Evolutionary conservation across 2,888 invertebrate species (phyloP), one percentile per base, ranked within the genome.

Genomic region (Leptinotarsa haldemani): DNA sequence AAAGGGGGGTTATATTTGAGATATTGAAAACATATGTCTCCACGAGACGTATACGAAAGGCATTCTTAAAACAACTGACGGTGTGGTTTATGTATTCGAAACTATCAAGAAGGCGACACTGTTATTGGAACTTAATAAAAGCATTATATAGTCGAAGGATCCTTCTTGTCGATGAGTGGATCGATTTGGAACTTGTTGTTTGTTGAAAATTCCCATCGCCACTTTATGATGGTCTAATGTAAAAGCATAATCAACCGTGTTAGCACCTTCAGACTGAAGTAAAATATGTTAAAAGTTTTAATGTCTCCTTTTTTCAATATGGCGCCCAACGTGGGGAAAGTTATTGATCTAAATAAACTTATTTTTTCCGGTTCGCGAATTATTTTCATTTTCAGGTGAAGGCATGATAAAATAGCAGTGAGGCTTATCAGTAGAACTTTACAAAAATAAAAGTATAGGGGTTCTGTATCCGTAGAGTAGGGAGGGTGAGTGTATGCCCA

Each of bases 1-100:
- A 71, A 78, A 77, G 74, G 75, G 56, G 80, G 78, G 79, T 71
- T 77, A 79, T 76, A 79, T 80, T 79, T 78, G 78, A 80, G 80
- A 80, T 80, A 80, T 80, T 78, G 79, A 79, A 80, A 80, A 80
- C 80, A 80, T 71, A 78, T 79, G 79, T 79, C 70, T 61, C 56
- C 68, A 53, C 18, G 67, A 50, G 47, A 50, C 52, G 46, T 25
- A 50, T 53, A 30, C 67, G 30, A 67, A 53, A 68, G n/a, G 46
- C 68, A 56, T 68, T 68, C 52, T 46, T 20, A 20, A 52, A 25
- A 56, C 68, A 47, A 68, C 68, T 53, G 56, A 56, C 56, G 68
- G 67, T 53, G 53, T 67, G 67, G 52, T 50, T 66, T 52, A 66
- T 52, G 66, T 50, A 66, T 66, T 53, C 20, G 20, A 25, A 40